Evolutionary conservation across 1,140 invertebrate species (phyloP), one percentile per base, ranked within the genome.

Genomic region (Drosophila micromelanica): DNA sequence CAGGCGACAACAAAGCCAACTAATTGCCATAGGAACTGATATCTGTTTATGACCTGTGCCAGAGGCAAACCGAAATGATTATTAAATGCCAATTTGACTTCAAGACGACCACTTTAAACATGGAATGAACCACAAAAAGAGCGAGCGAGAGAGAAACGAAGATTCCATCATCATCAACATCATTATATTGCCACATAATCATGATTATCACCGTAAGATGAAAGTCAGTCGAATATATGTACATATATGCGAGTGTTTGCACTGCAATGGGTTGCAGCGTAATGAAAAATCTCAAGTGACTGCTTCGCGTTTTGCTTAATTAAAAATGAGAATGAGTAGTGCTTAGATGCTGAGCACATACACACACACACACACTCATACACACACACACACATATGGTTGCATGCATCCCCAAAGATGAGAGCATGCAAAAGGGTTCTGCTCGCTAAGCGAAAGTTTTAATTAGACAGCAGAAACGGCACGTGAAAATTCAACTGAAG

Each of bases 241-340:
- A 51, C 1, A 12, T 4, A 35, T 15, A 45, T 48, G 12, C 40
- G 17, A 42, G 42, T 59, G 32, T 46, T 52, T 61, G 65, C 56
- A 32, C 59, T 69, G 37, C 27, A 27, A 27, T 27, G 27, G 5
- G 27, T 1, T 27, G 27, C 55, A 69, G 68, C 67, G 52, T 84
- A 89, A 87, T 82, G 84, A 89, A 89, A 87, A 87, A 89, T 89
- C 76, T 82, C 62, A 71, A 78, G 68, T 81, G 78, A 64, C 64
- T 87, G 78, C 61, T 55, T 40, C 78, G 70, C 84, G 63, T 89
- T 87, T 86, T 89, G 84, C 82, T 79, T 87, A 87, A 87, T 89
- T 87, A 87, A 87, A 87, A 87, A 87, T 76, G 82, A 89, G 84
- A 87, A 81, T 76, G 82, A 82, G 84, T 76, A 89, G 61, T 43